These are phyloP conservation scores for Trichogramma pretiosum DNA, from an alignment of 1,140 invertebrate genomes.

Conservation along the genomic window DNA sequence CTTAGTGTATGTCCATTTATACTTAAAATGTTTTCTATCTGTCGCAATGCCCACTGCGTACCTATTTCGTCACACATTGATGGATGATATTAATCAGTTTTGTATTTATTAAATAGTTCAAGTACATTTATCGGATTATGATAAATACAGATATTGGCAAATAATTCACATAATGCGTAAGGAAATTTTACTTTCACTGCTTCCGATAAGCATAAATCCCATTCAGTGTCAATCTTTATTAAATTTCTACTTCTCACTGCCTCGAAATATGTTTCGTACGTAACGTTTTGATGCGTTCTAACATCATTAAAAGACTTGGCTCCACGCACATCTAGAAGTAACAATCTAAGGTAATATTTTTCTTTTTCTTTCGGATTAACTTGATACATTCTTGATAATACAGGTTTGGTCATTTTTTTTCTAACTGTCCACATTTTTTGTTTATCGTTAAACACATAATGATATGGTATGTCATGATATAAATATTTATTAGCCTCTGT, in stretches of 20 bases:
- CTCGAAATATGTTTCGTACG: not conserved
- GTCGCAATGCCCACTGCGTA: too few species aligned
- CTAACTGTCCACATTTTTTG: slow-evolving; percentile 16
- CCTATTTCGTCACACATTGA: too few species aligned
- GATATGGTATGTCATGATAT: slow-evolving; percentile 18
- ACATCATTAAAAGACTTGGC: slow-evolving; percentile 2
- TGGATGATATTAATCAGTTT: too few species aligned
- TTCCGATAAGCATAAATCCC: not conserved
- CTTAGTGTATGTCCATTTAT: too few species aligned
- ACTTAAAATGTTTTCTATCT: too few species aligned
- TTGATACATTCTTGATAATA: not conserved
- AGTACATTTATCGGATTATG: slow-evolving; percentile 6
- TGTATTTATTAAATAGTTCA: too few species aligned
- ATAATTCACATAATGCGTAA: not conserved
- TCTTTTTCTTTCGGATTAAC: not conserved
- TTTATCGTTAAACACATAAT: slow-evolving; percentile 15
- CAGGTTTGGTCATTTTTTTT: slow-evolving; percentile 4
- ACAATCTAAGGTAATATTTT: not conserved
- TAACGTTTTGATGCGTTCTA: not conserved
- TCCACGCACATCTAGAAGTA: not conserved
- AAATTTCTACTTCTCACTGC: not conserved
- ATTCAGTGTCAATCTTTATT: not conserved
- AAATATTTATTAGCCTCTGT: not conserved
- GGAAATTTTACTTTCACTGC: slow-evolving; percentile 1
- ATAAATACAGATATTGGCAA: slow-evolving; percentile 5